Percentiles rank a stretch among this genome's conserved stretches.
Conservation (phyloP, 2,888 invertebrate genomes). For the Hydrotaea diabolus region DNA sequence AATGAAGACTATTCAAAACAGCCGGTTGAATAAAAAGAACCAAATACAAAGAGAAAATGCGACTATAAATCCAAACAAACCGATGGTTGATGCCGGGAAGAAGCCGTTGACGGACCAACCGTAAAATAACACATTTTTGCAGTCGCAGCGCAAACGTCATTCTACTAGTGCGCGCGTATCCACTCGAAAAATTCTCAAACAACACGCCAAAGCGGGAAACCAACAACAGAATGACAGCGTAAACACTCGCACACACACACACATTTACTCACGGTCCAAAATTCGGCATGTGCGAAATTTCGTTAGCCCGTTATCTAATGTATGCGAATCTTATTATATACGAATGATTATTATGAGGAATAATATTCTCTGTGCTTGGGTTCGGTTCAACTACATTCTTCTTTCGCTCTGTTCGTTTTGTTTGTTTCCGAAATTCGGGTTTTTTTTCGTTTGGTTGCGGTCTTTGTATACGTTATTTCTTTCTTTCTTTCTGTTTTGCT, state of each 20-base stretch:
- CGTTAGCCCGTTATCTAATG: slow-evolving; percentile 26
- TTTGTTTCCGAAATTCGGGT: slow-evolving; percentile 23
- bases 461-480: background rate
- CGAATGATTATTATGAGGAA: slow-evolving; percentile 1
- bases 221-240: background rate
- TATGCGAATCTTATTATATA: slow-evolving; percentile 24
- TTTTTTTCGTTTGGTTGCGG: slow-evolving; percentile 3
- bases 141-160: slow-evolving; percentile 55
- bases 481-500: too few relatives aligned
- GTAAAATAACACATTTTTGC: slow-evolving; percentile 37
- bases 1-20: slow-evolving; percentile 27
- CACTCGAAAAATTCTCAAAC: background rate
- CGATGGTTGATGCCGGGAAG: slow-evolving; percentile 26
- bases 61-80: slow-evolving; percentile 28
- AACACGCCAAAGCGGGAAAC: background rate
- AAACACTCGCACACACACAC: slow-evolving; percentile 21
- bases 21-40: slow-evolving; percentile 29
- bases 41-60: background rate
- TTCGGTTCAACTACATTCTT: slow-evolving; percentile 1
- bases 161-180: slow-evolving; percentile 25
- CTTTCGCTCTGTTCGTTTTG: background rate
- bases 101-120: background rate
- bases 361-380: background rate
- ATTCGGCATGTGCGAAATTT: slow-evolving; percentile 28
- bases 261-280: slow-evolving; percentile 1